phyloP scores from a whole-genome alignment of 92 coral and sea anemone species.

The Umimayanthus chanpuru region DNA sequence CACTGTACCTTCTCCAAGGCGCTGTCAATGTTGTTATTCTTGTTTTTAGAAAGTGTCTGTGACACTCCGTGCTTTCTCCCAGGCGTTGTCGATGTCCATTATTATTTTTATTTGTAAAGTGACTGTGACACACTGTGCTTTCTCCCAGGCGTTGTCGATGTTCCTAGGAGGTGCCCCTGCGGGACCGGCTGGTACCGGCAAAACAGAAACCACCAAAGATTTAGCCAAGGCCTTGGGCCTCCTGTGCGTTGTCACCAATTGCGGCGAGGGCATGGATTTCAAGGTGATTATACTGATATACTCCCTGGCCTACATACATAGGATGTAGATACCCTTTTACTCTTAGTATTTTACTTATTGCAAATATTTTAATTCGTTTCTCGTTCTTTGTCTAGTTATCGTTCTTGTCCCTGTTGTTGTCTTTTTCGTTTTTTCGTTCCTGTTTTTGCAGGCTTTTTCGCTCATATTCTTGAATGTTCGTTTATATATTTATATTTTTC shows the following conservation, averaged over 20 bases:
- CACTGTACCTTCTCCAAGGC: slow-evolving; percentile 56
- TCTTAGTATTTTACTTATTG: not conserved
- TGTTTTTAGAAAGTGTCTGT: not conserved
- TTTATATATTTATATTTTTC: not conserved
- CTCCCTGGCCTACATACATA: not conserved
- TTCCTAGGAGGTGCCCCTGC: slow-evolving; percentile 98
- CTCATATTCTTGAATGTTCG: too few relatives aligned
- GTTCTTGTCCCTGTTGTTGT: not conserved
- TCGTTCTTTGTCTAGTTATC: not conserved
- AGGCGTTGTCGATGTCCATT: slow-evolving; percentile 95
- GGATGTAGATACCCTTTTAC: not conserved
- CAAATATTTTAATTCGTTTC: not conserved
- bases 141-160: slow-evolving; percentile 90
- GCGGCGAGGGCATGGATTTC: slow-evolving; percentile 99
- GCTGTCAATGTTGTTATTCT: slow-evolving; percentile 74
- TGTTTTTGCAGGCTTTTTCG: not conserved
- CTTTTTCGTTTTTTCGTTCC: not conserved
- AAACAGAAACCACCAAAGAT: slow-evolving; percentile 96
- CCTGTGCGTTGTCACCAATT: slow-evolving; percentile 96
- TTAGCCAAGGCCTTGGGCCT: slow-evolving; percentile 96
- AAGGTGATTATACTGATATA: slow-evolving; percentile 63
- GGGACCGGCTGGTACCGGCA: slow-evolving; percentile 98
- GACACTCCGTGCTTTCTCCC: not conserved
- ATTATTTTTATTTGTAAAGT: not conserved
- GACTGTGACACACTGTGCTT: not conserved